Evolutionary conservation across 2,113 vertebrate genomes (phyloP).

Genomic region (Butorides virescens): DNA sequence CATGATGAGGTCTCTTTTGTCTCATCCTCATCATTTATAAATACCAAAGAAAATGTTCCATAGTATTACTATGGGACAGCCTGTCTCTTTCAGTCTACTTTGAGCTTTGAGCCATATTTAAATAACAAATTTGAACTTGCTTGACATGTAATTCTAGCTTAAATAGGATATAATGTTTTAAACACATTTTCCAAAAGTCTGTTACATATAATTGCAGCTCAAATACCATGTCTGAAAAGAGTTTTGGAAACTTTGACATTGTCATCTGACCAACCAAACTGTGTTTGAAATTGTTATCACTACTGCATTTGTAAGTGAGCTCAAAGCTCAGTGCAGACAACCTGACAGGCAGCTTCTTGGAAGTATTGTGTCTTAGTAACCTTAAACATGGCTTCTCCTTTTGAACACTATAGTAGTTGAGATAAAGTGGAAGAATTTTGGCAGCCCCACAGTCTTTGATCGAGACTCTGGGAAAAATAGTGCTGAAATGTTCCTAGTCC

Average conservation of each 20-base stretch:
- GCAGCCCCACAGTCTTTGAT: constrained; percentile 34
- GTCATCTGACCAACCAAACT: constrained; percentile 21
- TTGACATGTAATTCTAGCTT: background rate
- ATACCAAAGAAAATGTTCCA: background rate
- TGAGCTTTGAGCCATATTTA: background rate
- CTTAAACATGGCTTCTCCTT: constrained; percentile 41
- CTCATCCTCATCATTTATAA: background rate
- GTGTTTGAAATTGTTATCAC: constrained; percentile 25
- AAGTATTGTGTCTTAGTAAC: constrained; percentile 33
- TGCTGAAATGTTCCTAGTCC: background rate
- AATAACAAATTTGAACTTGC: constrained; percentile 18
- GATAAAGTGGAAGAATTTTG: background rate
- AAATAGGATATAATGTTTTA: constrained; percentile 2
- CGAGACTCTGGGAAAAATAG: background rate
- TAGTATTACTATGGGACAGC: background rate
- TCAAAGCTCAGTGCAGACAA: constrained; percentile 17
- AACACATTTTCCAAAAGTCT: background rate
- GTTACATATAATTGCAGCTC: background rate
- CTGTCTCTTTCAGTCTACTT: background rate
- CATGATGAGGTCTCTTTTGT: background rate
- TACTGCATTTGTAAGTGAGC: background rate
- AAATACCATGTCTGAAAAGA: constrained; percentile 26
- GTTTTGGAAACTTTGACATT: constrained; percentile 28
- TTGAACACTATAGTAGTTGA: constrained; percentile 14
- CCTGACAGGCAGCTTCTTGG: constrained; percentile 42